Evolutionary conservation across 2,113 vertebrate species (phyloP).

Genomic region (Myotis davidii): DNA sequence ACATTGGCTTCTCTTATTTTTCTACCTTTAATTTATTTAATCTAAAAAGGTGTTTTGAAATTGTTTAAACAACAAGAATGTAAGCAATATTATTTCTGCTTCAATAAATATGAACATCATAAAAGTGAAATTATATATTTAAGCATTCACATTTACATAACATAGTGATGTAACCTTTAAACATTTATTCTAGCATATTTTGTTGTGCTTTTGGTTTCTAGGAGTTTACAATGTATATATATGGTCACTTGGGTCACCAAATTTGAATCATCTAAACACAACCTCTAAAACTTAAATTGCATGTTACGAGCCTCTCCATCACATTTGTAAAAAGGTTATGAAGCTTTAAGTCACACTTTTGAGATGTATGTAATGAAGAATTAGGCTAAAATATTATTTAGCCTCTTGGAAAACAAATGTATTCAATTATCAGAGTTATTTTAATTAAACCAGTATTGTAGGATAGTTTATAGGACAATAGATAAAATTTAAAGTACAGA

Average conservation of each 20-base stretch:
- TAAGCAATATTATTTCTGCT: not conserved
- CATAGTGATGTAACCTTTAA: not conserved
- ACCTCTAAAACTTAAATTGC: not conserved
- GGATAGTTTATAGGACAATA: not conserved
- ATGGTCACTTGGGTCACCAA: not conserved
- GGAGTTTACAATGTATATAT: not conserved
- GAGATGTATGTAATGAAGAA: not conserved
- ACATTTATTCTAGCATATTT: not conserved
- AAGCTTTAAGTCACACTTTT: not conserved
- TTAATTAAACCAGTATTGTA: not conserved
- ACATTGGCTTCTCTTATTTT: not conserved
- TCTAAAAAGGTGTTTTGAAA: not conserved
- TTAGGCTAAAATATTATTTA: not conserved
- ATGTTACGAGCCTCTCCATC: not conserved
- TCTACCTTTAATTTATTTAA: not conserved
- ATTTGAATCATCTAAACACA: not conserved
- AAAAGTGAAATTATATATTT: not conserved
- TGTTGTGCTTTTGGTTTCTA: not conserved
- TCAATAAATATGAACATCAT: not conserved
- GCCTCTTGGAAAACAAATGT: not conserved
- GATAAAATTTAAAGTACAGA: not conserved
- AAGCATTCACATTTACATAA: not conserved
- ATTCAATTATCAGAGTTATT: not conserved
- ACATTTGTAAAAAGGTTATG: not conserved
- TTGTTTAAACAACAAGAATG: not conserved